A percentile compares a stretch with the other conserved stretches of the same genome.
These are phyloP conservation scores for Sanderia malayensis DNA, from an alignment of 30 jellyfish, hydroid and myxozoan species.

Conservation along the genomic window DNA sequence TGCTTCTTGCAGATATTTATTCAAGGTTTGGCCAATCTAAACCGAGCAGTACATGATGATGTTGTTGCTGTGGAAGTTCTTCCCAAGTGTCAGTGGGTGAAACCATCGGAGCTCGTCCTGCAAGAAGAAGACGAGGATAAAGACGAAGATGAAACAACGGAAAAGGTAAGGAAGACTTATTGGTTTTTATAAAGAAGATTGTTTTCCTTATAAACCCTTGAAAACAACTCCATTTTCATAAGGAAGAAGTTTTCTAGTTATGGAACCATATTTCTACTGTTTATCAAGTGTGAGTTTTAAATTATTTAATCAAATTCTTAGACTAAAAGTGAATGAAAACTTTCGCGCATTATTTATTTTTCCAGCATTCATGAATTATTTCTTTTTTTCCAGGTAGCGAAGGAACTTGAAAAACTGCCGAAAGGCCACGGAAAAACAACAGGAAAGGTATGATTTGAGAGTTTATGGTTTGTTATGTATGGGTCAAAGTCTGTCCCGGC, in stretches of 20 bases:
- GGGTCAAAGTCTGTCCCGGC: too few relatives aligned
- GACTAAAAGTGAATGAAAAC: too few relatives aligned
- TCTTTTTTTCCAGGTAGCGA: constrained; percentile 14
- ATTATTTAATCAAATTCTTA: too few relatives aligned
- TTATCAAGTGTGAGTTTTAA: too few relatives aligned
- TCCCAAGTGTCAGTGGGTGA: constrained; percentile 83
- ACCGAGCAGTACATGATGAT: constrained; percentile 87
- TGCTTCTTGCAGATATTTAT: constrained; percentile 66
- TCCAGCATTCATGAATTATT: background rate
- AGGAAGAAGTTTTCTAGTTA: too few relatives aligned
- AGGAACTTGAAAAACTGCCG: constrained; percentile 9
- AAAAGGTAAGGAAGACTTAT: too few relatives aligned
- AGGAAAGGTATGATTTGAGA: constrained; percentile 54
- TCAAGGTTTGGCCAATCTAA: constrained; percentile 89
- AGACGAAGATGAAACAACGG: constrained; percentile 72
- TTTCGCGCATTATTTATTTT: too few relatives aligned
- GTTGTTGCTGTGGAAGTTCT: constrained; percentile 88
- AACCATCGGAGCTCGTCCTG: constrained; percentile 81
- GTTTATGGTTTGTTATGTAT: too few relatives aligned
- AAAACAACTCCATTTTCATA: too few relatives aligned
- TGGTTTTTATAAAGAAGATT: too few relatives aligned
- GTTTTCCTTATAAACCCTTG: too few relatives aligned
- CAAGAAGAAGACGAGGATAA: constrained; percentile 79
- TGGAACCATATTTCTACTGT: too few relatives aligned
- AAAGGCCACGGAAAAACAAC: constrained; percentile 32